Base-by-base conservation (phyloP, 1,140 invertebrate species). In the Psilanteris sp. region DNA sequence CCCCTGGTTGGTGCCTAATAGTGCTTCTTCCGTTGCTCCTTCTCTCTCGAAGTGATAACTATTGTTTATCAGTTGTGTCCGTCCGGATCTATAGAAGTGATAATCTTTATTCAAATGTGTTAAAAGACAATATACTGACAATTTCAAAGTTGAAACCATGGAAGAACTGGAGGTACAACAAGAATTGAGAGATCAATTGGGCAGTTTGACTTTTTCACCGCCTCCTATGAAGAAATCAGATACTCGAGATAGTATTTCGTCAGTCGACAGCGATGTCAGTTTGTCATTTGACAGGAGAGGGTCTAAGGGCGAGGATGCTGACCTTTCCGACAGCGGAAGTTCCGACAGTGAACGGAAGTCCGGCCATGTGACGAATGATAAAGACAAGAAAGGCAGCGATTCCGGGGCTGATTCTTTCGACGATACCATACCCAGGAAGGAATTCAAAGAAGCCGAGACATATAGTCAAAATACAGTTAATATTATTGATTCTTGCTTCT, bases 321-420 rank as follows among this genome's bases (percentile, higher is more conserved):
- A 93, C 78, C 79, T 91, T 4, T 92, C 92, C 3, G 92, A 93
- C 82, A 90, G 89, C 66, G 91, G 71, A 90, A 93, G 84, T 81
- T 93, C 92, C 37, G 92, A 92, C 55, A 91, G 91, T 76, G 92
- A 93, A 74, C 90, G 48, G 10, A 83, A 77, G 29, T 44, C 57
- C 24, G 52, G 11, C 1, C 18, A 10, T 3, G 7, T 16, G 1
- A 6, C 18, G 2, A 27, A 31, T 9, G 59, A 32, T n/a, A 11
- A 24, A 6, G 39, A 74, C 27, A 83, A 9, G 29, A 89, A 36
- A 54, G 82, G 18, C 15, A 66, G 44, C 10, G 81, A 84, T 6
- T 83, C 82, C 1, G 83, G 83, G 0, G 72, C 74, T 0, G 81
- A 76, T 46, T 79, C 70, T 0, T 37, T 74, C 11, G 80, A 83